phyloP scores from a whole-genome alignment of 1,140 invertebrate genomes.

The Danaus melanippus region DNA sequence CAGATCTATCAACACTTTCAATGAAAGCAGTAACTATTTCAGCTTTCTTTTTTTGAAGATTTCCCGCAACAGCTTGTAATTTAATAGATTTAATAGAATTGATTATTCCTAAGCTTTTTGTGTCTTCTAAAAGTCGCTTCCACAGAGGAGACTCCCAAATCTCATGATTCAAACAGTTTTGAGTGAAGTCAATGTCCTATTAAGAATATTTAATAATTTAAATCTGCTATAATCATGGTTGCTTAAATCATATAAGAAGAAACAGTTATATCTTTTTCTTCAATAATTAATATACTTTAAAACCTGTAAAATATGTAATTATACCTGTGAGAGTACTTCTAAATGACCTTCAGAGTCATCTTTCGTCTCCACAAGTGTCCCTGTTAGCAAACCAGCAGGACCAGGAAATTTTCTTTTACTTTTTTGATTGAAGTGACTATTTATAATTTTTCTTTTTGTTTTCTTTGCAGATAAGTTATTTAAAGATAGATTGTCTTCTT shows the following conservation, averaged over 20 bases:
- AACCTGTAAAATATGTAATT: slow-evolving; percentile 9
- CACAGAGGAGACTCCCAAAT: slow-evolving; percentile 54
- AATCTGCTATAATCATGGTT: too few relatives aligned
- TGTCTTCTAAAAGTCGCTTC: slow-evolving; percentile 42
- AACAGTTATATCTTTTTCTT: too few relatives aligned
- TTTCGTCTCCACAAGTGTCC: slow-evolving; percentile 37
- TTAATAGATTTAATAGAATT: slow-evolving; percentile 52
- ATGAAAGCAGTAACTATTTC: slow-evolving; percentile 49
- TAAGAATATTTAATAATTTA: slow-evolving; percentile 15
- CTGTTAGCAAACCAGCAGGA: slow-evolving; percentile 51
- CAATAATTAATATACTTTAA: background rate
- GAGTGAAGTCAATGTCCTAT: slow-evolving; percentile 54
- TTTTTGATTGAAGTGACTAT: slow-evolving; percentile 54
- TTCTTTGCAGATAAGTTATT: slow-evolving; percentile 30
- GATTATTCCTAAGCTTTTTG: slow-evolving; percentile 34
- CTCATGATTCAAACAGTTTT: slow-evolving; percentile 37
- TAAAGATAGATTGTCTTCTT: too few relatives aligned
- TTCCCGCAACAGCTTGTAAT: slow-evolving; percentile 42
- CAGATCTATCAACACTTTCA: slow-evolving; percentile 57
- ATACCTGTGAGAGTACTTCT: slow-evolving; percentile 57
- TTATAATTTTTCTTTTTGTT: slow-evolving; percentile 52
- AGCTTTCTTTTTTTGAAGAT: slow-evolving; percentile 46
- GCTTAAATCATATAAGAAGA: too few relatives aligned
- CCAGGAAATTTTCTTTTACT: slow-evolving; percentile 62
- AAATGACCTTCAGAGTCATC: slow-evolving; percentile 47